Conservation (phyloP, 2,888 invertebrate genomes). For the Eubasilissa splendida region DNA sequence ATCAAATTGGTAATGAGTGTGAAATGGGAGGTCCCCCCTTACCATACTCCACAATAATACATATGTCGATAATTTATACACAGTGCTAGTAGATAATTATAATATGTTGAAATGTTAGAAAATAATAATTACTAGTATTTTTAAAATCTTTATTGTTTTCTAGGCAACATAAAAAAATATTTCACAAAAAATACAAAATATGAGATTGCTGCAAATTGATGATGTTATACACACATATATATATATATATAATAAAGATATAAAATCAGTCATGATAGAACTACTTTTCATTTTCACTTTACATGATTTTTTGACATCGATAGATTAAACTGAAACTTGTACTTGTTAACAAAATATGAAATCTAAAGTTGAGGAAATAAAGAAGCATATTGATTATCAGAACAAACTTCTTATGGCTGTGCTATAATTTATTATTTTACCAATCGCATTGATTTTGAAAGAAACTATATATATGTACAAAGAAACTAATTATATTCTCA, state of each 20-base stretch:
- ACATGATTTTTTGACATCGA: background rate
- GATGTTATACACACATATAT: conserved; percentile 32
- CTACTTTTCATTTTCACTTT: conserved; percentile 27
- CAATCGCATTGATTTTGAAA: no score
- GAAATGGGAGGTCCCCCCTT: no score
- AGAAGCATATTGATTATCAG: conserved; percentile 24
- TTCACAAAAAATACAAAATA: conserved; percentile 57
- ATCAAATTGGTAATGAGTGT: no score
- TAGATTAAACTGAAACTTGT: background rate
- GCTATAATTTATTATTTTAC: no score
- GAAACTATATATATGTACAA: no score
- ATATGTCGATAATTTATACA: no score
- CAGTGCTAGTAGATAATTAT: no score
- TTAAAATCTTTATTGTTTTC: conserved; percentile 66
- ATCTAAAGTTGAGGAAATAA: background rate
- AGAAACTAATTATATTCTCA: no score
- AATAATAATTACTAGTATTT: conserved; percentile 11
- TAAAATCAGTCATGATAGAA: conserved; percentile 50
- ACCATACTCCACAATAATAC: no score
- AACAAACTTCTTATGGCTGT: conserved; percentile 6
- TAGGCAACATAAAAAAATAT: conserved; percentile 76
- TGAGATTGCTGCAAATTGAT: conserved; percentile 32
- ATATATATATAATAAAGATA: conserved; percentile 7
- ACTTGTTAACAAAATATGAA: background rate
- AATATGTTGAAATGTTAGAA: no score